phyloP scores from a whole-genome alignment of 2,888 invertebrate species.

The Mechanitis mazaeus region DNA sequence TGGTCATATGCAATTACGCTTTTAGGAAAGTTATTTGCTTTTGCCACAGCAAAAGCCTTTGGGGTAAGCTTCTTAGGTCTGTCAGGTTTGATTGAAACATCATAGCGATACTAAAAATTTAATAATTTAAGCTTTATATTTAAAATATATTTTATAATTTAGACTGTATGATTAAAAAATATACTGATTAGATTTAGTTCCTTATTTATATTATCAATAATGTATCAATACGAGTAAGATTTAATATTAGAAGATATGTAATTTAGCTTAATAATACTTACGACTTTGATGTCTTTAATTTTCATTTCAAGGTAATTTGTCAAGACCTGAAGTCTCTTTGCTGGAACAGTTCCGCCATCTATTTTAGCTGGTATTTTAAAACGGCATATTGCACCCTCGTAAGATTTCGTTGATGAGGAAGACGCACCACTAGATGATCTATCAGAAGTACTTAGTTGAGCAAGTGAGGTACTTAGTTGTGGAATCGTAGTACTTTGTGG shows the following conservation, averaged over 20 bases:
- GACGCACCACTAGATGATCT: not conserved
- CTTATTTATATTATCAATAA: too few species aligned
- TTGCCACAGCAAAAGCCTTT: slow-evolving; percentile 58
- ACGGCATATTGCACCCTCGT: slow-evolving; percentile 28
- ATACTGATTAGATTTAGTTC: not conserved
- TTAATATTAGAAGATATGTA: not conserved
- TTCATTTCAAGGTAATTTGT: slow-evolving; percentile 81
- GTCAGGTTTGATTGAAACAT: slow-evolving; percentile 83
- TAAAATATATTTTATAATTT: slow-evolving; percentile 12
- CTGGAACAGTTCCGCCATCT: slow-evolving; percentile 49
- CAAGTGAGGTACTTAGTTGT: not conserved
- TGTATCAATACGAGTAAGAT: not conserved
- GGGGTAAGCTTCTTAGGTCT: slow-evolving; percentile 80
- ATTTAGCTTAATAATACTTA: slow-evolving; percentile 39
- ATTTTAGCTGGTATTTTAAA: slow-evolving; percentile 52
- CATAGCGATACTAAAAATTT: slow-evolving; percentile 83
- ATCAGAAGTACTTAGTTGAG: not conserved
- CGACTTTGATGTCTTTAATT: slow-evolving; percentile 64
- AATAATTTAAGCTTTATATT: not conserved
- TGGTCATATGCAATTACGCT: slow-evolving; percentile 84
- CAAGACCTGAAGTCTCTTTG: slow-evolving; percentile 51
- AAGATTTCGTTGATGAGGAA: not conserved
- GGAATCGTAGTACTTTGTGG: not conserved
- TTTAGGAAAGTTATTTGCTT: slow-evolving; percentile 49
- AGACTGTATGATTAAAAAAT: not conserved